phyloP scores from a whole-genome alignment of 2,113 vertebrate genomes.

The Myrmophylax atrothorax region DNA sequence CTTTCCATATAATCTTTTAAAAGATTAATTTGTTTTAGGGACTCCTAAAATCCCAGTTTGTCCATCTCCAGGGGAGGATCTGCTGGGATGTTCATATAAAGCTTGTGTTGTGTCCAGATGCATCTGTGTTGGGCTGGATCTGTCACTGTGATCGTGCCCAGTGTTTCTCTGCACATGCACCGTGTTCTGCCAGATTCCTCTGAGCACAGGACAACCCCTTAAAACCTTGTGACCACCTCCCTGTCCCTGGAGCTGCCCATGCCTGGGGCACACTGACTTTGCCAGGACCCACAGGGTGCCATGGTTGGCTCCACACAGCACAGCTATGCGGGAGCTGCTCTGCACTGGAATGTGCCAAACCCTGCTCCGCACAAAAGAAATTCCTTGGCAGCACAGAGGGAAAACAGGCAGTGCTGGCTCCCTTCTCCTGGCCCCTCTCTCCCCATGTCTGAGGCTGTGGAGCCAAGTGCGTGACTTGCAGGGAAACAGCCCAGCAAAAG shows the following conservation, averaged over 20 bases:
- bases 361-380: constrained; percentile 5
- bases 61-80: background rate
- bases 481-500: background rate
- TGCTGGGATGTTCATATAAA: background rate
- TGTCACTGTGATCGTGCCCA: rapidly evolving
- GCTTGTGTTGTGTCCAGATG: background rate
- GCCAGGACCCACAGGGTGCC: rapidly evolving
- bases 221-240: background rate
- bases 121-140: background rate
- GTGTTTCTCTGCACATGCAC: background rate
- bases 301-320: rapidly evolving
- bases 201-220: background rate
- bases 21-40: background rate
- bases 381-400: background rate
- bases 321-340: background rate
- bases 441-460: background rate
- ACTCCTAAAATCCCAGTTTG: background rate
- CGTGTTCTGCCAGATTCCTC: background rate
- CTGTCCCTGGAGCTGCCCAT: background rate
- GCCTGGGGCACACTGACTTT: rapidly evolving
- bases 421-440: constrained; percentile 12
- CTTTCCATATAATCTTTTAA: rapidly evolving
- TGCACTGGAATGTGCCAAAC: background rate
- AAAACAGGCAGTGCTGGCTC: constrained; percentile 28
- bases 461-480: background rate